phyloP scores from a whole-genome alignment of 2,888 invertebrate species.

The Sminthurinus aureus region DNA sequence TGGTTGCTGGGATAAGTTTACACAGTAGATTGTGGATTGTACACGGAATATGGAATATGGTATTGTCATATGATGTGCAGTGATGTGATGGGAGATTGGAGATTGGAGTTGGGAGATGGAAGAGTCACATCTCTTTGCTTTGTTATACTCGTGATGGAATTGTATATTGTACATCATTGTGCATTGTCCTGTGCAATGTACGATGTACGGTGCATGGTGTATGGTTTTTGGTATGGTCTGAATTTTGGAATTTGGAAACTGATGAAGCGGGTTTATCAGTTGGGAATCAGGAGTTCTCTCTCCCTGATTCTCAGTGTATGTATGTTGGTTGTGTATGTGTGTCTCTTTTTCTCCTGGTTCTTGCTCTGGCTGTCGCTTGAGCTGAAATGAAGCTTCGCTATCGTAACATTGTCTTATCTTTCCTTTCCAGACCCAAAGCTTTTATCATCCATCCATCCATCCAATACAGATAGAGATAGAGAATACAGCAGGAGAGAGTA shows the following conservation, averaged over 20 bases:
- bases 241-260: slow-evolving; percentile 52
- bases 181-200: not conserved
- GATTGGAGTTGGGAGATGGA: not conserved
- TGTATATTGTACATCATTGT: not conserved
- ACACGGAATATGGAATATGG: slow-evolving; percentile 1
- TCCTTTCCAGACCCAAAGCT: slow-evolving; percentile 59
- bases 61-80: not conserved
- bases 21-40: not conserved
- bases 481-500: too few species aligned
- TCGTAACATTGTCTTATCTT: slow-evolving; percentile 59
- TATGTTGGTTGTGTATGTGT: too few species aligned
- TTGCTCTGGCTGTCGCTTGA: slow-evolving; percentile 44
- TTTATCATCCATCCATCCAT: slow-evolving; percentile 31
- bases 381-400: slow-evolving; percentile 51
- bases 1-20: not conserved
- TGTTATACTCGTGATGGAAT: not conserved
- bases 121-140: not conserved
- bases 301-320: not conserved
- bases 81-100: not conserved
- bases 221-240: not conserved
- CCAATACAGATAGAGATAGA: too few species aligned
- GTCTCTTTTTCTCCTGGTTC: not conserved
- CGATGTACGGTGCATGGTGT: not conserved
- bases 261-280: slow-evolving; percentile 54
- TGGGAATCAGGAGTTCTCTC: slow-evolving; percentile 43